phyloP scores from a whole-genome alignment of 2,113 vertebrate species.

The Diphyllodes magnificus region DNA sequence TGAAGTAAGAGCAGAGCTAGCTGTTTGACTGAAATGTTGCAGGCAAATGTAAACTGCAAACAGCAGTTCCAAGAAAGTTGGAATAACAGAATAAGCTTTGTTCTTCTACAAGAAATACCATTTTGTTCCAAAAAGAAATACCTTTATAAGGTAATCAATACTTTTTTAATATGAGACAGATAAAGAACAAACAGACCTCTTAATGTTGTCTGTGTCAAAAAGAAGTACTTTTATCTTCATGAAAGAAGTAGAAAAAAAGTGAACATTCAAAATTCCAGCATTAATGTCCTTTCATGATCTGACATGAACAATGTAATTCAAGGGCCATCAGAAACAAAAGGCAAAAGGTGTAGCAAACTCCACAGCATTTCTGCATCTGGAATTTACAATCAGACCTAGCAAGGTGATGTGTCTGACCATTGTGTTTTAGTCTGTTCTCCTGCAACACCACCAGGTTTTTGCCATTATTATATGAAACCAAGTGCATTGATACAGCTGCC shows the following conservation, averaged over 20 bases:
- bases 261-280: neutral
- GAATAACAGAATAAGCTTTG: slow-evolving; percentile 7
- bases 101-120: neutral
- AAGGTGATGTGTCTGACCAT: neutral
- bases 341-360: neutral
- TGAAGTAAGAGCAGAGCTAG: neutral
- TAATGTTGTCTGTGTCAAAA: neutral
- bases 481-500: neutral
- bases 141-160: neutral
- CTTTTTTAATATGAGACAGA: neutral
- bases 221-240: neutral
- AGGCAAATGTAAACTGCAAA: slow-evolving; percentile 8
- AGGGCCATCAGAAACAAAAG: neutral
- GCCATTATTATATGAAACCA: neutral
- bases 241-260: neutral
- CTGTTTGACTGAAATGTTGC: neutral
- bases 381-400: neutral
- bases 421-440: neutral
- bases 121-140: neutral
- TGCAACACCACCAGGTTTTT: neutral
- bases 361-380: neutral
- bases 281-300: neutral
- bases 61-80: neutral
- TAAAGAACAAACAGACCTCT: neutral
- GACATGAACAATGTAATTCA: neutral